phyloP scores from a whole-genome alignment of 2,113 vertebrate species.

The Mesembrinibis cayennensis region DNA sequence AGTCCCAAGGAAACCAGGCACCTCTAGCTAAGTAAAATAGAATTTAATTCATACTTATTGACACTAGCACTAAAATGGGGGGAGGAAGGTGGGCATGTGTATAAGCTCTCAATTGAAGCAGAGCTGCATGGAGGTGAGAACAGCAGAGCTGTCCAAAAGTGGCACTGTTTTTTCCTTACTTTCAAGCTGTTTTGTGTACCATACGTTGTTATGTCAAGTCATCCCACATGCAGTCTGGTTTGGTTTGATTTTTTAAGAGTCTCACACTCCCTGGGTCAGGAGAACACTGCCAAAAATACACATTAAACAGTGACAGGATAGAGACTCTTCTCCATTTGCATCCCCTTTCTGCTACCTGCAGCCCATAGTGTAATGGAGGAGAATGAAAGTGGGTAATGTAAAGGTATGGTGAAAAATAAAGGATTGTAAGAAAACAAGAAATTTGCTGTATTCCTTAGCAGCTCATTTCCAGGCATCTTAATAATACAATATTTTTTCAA shows the following conservation, averaged over 20 bases:
- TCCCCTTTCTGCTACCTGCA: not conserved
- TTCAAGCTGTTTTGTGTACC: not conserved
- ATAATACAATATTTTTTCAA: not conserved
- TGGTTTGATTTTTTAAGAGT: not conserved
- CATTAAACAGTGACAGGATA: not conserved
- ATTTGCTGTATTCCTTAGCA: not conserved
- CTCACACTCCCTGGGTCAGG: not conserved
- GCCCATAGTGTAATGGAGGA: not conserved
- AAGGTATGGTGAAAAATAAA: not conserved
- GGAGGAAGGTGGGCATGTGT: not conserved
- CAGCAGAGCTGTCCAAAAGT: not conserved
- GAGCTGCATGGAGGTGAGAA: not conserved
- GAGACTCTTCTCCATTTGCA: not conserved
- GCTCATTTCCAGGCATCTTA: not conserved
- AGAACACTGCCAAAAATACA: not conserved
- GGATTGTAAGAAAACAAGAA: not conserved
- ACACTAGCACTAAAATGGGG: not conserved
- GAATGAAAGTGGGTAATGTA: not conserved
- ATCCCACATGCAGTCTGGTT: not conserved
- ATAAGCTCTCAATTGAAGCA: not conserved
- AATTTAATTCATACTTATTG: not conserved
- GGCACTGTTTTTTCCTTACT: not conserved
- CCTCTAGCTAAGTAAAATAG: not conserved
- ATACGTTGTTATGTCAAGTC: not conserved
- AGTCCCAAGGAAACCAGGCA: not conserved